These are phyloP conservation scores for Eupelmus urozonus DNA, from an alignment of 2,888 invertebrate genomes.

Conservation along the genomic window DNA sequence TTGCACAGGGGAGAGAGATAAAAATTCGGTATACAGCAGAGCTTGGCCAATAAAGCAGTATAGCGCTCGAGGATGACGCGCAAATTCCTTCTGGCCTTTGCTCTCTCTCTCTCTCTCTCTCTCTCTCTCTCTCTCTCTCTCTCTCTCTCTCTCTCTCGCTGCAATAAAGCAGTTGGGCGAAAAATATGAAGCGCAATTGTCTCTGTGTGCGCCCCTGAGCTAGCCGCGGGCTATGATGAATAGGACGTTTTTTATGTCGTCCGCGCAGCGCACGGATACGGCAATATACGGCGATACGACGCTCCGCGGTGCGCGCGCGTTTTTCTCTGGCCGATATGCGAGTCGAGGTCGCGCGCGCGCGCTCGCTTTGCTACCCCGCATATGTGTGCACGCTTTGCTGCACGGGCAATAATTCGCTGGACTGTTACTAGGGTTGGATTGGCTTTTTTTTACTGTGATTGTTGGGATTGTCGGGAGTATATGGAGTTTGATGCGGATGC, in stretches of 20 bases:
- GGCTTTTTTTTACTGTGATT: neutral
- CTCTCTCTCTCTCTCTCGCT: conserved; percentile 46
- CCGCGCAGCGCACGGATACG: neutral
- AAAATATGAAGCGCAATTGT: conserved; percentile 54
- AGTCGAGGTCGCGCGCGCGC: too few relatives aligned
- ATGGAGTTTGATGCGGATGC: neutral
- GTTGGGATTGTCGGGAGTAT: conserved; percentile 29
- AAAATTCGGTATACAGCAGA: conserved; percentile 76
- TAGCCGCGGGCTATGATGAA: conserved; percentile 54
- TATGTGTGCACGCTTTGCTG: neutral
- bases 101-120: neutral
- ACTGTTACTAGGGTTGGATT: conserved; percentile 28
- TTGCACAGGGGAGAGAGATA: conserved; percentile 71
- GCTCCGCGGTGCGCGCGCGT: too few relatives aligned
- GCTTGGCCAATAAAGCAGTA: conserved; percentile 67
- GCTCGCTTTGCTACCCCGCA: too few relatives aligned
- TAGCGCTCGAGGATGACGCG: neutral
- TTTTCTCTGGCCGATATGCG: neutral
- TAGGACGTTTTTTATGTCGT: conserved; percentile 57
- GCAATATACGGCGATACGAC: conserved; percentile 38
- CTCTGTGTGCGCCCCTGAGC: neutral
- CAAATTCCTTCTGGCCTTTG: neutral
- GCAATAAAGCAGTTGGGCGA: conserved; percentile 54
- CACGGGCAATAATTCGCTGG: conserved; percentile 49
- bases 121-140: conserved; percentile 3